A percentile compares a stretch with the other conserved stretches of the same genome.
phyloP scores from a whole-genome alignment of 2,797 vertebrate species.

The Anisognathus igniventris region DNA sequence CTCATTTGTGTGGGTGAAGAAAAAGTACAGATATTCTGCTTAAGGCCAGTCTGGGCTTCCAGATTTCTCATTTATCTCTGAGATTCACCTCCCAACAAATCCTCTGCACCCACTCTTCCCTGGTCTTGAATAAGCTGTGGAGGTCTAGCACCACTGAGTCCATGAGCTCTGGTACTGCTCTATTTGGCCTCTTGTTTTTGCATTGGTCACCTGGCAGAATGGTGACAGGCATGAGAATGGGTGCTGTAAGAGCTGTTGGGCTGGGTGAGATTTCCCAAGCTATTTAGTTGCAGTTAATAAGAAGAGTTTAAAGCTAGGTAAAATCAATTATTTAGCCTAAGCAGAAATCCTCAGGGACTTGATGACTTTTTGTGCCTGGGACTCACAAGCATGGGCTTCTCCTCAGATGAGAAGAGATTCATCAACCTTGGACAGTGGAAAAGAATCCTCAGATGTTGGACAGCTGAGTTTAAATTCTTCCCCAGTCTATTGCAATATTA shows the following conservation, averaged over 20 bases:
- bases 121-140: background rate
- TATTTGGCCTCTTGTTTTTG: background rate
- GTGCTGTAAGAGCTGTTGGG: background rate
- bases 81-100: background rate
- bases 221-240: background rate
- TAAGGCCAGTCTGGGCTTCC: background rate
- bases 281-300: background rate
- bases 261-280: background rate
- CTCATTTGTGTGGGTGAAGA: background rate
- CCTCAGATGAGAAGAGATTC: background rate
- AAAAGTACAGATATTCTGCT: background rate
- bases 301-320: background rate
- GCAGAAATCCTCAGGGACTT: background rate
- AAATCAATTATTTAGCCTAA: background rate
- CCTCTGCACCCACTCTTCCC: background rate
- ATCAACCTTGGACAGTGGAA: background rate
- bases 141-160: accelerated
- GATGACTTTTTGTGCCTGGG: background rate
- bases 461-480: background rate
- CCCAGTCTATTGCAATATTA: background rate
- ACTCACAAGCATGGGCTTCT: background rate
- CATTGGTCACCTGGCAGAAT: background rate
- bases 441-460: background rate
- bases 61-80: background rate
- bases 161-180: background rate